These are phyloP conservation scores for Chaetophractus vellerosus DNA, from an alignment of 2,797 vertebrate genomes.

Conservation along the genomic window DNA sequence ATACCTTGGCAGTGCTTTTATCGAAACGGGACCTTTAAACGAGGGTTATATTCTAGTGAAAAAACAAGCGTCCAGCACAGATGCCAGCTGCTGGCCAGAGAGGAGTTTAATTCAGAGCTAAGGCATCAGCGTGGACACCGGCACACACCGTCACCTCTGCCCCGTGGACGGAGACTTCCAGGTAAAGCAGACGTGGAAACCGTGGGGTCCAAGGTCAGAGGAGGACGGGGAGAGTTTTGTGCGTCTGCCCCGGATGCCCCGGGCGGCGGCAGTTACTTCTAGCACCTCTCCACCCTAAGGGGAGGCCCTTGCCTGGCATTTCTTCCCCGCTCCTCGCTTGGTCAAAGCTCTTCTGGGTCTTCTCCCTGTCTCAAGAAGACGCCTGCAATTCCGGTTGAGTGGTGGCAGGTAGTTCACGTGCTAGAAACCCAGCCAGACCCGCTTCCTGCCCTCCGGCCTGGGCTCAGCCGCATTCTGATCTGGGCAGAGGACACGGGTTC, in stretches of 20 bases:
- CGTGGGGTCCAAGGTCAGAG: fast-evolving
- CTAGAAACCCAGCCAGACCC: no score
- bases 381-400: no score
- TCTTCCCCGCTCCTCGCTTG: no score
- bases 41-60: fast-evolving
- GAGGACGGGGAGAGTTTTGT: fast-evolving
- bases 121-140: fast-evolving
- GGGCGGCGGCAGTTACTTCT: no score
- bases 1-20: fast-evolving
- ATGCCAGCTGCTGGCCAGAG: fast-evolving
- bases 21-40: fast-evolving
- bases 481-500: no score
- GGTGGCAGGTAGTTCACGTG: fast-evolving
- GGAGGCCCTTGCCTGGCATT: not conserved
- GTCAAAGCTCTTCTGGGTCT: no score
- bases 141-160: fast-evolving
- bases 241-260: not conserved
- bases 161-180: fast-evolving
- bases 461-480: no score
- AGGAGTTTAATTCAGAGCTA: fast-evolving
- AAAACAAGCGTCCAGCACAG: fast-evolving
- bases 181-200: not conserved
- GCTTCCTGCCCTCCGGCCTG: no score
- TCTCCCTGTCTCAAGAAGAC: not conserved
- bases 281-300: fast-evolving